phyloP scores from a whole-genome alignment of 2,888 invertebrate genomes.

The Erebia ligea region DNA sequence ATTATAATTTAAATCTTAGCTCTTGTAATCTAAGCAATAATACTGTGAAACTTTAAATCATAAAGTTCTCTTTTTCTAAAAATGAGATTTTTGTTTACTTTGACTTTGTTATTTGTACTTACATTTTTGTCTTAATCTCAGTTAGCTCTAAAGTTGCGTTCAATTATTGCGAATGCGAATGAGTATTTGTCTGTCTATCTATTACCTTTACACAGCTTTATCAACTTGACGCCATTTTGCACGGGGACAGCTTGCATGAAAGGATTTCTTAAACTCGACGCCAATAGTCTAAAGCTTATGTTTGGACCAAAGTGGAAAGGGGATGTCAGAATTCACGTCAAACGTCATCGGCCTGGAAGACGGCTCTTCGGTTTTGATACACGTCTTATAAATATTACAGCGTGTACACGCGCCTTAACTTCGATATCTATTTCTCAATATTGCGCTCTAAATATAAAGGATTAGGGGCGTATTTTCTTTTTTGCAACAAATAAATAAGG shows the following conservation, averaged over 20 bases:
- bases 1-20: too few species aligned
- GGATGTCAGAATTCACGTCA: slow-evolving; percentile 79
- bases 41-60: too few species aligned
- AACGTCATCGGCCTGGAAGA: slow-evolving; percentile 81
- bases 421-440: slow-evolving; percentile 38
- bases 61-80: too few species aligned
- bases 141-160: too few species aligned
- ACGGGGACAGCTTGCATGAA: background rate
- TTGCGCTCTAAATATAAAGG: slow-evolving; percentile 31
- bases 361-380: slow-evolving; percentile 78
- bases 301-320: slow-evolving; percentile 55
- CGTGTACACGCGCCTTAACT: slow-evolving; percentile 60
- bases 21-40: too few species aligned
- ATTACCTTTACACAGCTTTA: too few species aligned
- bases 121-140: too few species aligned
- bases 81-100: too few species aligned
- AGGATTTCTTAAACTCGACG: background rate
- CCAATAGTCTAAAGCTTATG: background rate
- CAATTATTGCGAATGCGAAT: too few species aligned
- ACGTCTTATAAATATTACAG: slow-evolving; percentile 78
- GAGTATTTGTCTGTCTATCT: too few species aligned
- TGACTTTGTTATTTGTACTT: too few species aligned
- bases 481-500: slow-evolving; percentile 42
- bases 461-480: slow-evolving; percentile 42
- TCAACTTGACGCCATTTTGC: too few species aligned